Base-by-base conservation (phyloP, 2,888 invertebrate genomes). In the Zaprionus obscuricornis region DNA sequence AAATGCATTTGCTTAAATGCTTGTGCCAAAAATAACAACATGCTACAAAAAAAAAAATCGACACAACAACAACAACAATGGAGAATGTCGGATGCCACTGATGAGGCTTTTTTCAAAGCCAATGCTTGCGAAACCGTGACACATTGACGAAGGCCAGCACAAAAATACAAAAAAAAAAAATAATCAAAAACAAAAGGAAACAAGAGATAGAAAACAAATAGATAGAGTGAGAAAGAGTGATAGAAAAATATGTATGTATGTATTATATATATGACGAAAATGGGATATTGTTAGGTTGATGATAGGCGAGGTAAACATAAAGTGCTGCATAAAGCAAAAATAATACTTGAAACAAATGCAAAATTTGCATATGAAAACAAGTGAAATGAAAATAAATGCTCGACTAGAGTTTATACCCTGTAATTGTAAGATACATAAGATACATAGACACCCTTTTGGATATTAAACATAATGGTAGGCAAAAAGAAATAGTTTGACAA, bases 61-160 rank as follows among this genome's bases (percentile, higher is more conserved):
- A 4, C 29, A 45, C 14, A 31, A 47, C 17, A 18, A 36, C 17
- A 54, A 58, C 47, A 46, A 66, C 26, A 59, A 50, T 43, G 18
- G 54, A 49, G 54, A 52, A 58, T 37, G 39, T 49, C 24, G 42
- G 34, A 22, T 60, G 20, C 49, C 10, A 47, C 27, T 54, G 51
- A 55, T 59, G 52, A 24, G 56, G 49, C 54, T 43, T 49, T 49
- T 62, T 79, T 75, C 81, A 79, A 67, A 75, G 72, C 67, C 76
- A 75, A 75, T 81, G 74, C 77, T 68, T 76, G 62, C 77, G 81
- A 76, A 76, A 76, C 75, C 73, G 77, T 76, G 77, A 76, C 77
- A 75, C 57, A 75, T 56, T 43, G 22, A 22, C 65, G 81, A 75
- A 75, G 77, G 75, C 75, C 75, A 76, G 11, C 49, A 7, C 10